These are phyloP conservation scores for Drosophila meridiana DNA, from an alignment of 2,888 invertebrate genomes.

Conservation along the genomic window DNA sequence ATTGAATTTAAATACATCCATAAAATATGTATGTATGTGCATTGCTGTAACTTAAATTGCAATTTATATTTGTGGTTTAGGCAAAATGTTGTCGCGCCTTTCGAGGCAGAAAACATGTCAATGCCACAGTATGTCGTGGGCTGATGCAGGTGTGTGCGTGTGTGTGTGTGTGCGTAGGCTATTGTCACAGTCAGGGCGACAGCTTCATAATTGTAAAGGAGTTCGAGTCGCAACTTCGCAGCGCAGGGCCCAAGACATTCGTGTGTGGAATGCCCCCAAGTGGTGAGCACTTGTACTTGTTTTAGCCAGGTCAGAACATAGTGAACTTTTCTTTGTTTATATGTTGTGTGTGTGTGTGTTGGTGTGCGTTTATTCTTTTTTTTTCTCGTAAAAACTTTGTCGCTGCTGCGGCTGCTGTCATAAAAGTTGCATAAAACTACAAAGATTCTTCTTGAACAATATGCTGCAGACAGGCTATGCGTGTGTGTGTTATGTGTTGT, in stretches of 20 bases:
- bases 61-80: slow-evolving; percentile 24
- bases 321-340: slow-evolving; percentile 36
- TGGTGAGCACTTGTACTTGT: slow-evolving; percentile 17
- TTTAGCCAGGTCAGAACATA: slow-evolving; percentile 23
- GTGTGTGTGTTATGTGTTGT: slow-evolving; percentile 21
- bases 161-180: slow-evolving; percentile 22
- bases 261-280: slow-evolving; percentile 38
- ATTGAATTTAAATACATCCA: slow-evolving; percentile 12
- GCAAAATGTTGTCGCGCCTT: slow-evolving; percentile 8
- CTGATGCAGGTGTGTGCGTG: slow-evolving; percentile 4
- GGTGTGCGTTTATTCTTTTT: slow-evolving; percentile 29
- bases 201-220: slow-evolving; percentile 22
- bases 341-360: not conserved
- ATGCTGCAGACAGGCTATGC: slow-evolving; percentile 17
- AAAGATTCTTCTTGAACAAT: slow-evolving; percentile 50
- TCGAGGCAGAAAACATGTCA: slow-evolving; percentile 17
- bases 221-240: not conserved
- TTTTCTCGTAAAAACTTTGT: slow-evolving; percentile 59
- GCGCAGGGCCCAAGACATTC: slow-evolving; percentile 13
- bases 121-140: slow-evolving; percentile 37
- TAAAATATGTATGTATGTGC: slow-evolving; percentile 24
- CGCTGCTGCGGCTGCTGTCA: slow-evolving; percentile 38
- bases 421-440: slow-evolving; percentile 77
- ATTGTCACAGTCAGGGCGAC: slow-evolving; percentile 47
- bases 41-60: slow-evolving; percentile 40